Base-by-base conservation (phyloP, 2,113 vertebrate species). In the Elaphurus davidianus region DNA sequence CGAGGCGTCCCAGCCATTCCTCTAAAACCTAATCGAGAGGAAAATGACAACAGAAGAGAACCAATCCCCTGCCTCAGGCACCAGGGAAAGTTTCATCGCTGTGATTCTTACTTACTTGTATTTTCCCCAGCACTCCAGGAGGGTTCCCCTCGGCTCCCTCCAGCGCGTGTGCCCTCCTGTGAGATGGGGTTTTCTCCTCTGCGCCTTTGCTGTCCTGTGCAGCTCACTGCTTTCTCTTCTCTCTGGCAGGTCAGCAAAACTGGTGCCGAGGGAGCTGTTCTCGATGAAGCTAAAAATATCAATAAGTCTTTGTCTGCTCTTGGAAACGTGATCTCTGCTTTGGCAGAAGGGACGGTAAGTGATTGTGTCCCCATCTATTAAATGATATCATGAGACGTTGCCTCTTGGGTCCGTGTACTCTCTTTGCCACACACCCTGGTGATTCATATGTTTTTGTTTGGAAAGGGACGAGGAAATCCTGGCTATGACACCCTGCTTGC, bases 271-370 rank as follows among this genome's bases (percentile, higher is more conserved):
- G 99, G 99, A 11, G 98, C 99, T 3, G 99, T 99, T 74, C 99
- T 99, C 19, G 99, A 99, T 14, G 99, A 99, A 99, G 99, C 99
- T 91, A 99, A 99, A 99, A 99, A 99, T 98, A 99, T 99, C 99
- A 99, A 99, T 99, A 99, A 99, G 96, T 99, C 99, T 99, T 98
- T 99, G 97, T 99, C 99, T 78, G 99, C 99, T 91, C 99, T 99
- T 71, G 99, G 99, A 96, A 99, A 99, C 2, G 99, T 99, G 98
- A 99, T 99, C 97, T 99, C 99, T 1, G 99, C 99, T 71, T 98
- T 99, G 98, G 99, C 99, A 78, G 99, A 99, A 98, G 99, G 99
- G 98, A 99, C 99, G 94, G 99, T 99, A 98, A 99, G 99, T 99
- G 92, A 98, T 97, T 93, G 96, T 96, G 89, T 40, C 55, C 21